A percentile compares a stretch with the other conserved stretches of the same genome.
Evolutionary conservation across 1,140 invertebrate species (phyloP).

Genomic region (Drosophila arawakana): DNA sequence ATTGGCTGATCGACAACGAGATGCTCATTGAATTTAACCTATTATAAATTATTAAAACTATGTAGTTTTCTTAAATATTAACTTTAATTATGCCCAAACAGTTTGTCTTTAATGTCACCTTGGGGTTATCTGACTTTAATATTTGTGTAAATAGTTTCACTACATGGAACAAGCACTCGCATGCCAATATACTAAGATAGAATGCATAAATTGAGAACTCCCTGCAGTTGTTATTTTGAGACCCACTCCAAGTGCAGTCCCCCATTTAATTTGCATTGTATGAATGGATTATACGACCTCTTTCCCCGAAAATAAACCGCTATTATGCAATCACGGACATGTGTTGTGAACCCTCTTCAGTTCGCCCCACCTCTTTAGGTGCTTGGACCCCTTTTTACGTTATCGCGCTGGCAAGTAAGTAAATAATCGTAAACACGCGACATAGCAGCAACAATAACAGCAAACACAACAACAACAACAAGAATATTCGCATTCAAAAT

Average conservation of each 20-base stretch:
- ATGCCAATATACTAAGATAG: conserved; percentile 17
- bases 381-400: not conserved
- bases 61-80: not conserved
- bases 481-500: conserved; percentile 71
- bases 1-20: too few species aligned
- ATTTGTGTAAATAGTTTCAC: conserved; percentile 5
- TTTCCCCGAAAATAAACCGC: conserved; percentile 11
- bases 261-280: conserved; percentile 43
- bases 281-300: conserved; percentile 35
- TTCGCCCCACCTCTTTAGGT: not conserved
- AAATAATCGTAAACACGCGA: conserved; percentile 79
- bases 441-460: conserved; percentile 38
- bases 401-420: conserved; percentile 44
- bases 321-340: conserved; percentile 50
- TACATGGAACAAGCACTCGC: not conserved
- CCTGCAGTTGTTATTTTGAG: not conserved
- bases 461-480: conserved; percentile 25
- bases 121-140: conserved; percentile 1
- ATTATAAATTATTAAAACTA: too few species aligned
- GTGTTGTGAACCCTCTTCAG: conserved; percentile 5
- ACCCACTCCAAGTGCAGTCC: not conserved
- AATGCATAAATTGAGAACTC: conserved; percentile 35
- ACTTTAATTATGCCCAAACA: not conserved
- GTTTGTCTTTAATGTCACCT: conserved; percentile 10
- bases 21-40: too few species aligned